phyloP scores from a whole-genome alignment of 2,113 vertebrate species.

The Salminus brasiliensis region DNA sequence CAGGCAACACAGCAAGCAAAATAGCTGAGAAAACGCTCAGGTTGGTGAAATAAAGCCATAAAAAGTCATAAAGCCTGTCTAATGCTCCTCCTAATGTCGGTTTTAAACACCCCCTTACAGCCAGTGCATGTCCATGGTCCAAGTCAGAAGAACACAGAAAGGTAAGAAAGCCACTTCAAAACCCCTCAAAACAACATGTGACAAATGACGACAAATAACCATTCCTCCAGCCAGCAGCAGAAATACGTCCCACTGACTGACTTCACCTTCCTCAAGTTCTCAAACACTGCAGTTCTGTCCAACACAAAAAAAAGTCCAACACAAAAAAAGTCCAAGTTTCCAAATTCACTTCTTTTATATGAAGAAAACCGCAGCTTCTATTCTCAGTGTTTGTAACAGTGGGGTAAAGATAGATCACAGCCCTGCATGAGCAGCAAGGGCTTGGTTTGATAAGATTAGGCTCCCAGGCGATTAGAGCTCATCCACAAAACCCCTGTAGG shows the following conservation, averaged over 20 bases:
- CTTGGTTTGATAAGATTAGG: slow-evolving; percentile 56
- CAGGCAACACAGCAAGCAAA: background rate
- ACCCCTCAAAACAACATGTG: too few species aligned
- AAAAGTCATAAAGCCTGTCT: background rate
- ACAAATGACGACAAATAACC: too few species aligned
- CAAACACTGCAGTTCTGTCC: too few species aligned
- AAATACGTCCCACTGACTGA: too few species aligned
- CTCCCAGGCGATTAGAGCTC: slow-evolving; percentile 27
- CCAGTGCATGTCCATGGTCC: background rate
- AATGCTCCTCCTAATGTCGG: background rate
- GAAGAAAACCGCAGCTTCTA: background rate
- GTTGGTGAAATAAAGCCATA: background rate
- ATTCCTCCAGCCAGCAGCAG: too few species aligned
- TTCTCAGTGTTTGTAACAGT: background rate
- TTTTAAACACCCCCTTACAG: background rate
- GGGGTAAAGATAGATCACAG: slow-evolving; percentile 33
- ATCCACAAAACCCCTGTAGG: slow-evolving; percentile 25
- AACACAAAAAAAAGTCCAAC: background rate
- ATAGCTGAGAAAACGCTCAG: background rate
- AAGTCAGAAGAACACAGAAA: background rate
- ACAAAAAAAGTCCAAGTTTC: background rate
- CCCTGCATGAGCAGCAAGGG: slow-evolving; percentile 51
- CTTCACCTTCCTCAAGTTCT: too few species aligned
- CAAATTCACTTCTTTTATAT: background rate
- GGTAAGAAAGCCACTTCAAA: background rate